Conservation (phyloP, 2,888 invertebrate species). For the Xylota sylvarum region DNA sequence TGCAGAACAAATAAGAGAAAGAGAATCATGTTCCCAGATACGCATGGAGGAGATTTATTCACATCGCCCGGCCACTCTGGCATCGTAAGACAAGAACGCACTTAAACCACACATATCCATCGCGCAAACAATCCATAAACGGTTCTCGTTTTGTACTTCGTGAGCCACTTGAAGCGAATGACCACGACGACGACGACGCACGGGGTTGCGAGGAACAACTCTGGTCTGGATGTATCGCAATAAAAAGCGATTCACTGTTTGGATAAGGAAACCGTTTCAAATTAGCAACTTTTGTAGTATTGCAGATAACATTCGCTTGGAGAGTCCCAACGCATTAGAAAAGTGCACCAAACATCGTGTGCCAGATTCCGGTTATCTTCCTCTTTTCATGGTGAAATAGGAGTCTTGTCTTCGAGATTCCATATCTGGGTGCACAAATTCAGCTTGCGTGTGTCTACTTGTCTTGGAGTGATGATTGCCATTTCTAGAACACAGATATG, state of each 20-base stretch:
- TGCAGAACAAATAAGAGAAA: constrained; percentile 58
- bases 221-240: constrained; percentile 39
- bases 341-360: constrained; percentile 29
- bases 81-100: constrained; percentile 61
- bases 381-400: constrained; percentile 37
- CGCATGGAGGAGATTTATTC: constrained; percentile 67
- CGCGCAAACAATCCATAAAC: constrained; percentile 66
- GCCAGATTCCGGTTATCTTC: constrained; percentile 63
- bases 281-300: constrained; percentile 69
- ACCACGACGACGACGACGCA: too few species aligned
- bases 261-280: constrained; percentile 76
- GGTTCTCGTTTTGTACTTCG: constrained; percentile 31
- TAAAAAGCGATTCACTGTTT: constrained; percentile 75
- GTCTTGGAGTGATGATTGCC: constrained; percentile 54
- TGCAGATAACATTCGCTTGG: constrained; percentile 62
- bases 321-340: constrained; percentile 45
- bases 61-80: constrained; percentile 30
- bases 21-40: constrained; percentile 47
- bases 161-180: constrained; percentile 35
- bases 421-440: constrained; percentile 55
- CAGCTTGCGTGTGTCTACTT: constrained; percentile 21
- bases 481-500: constrained; percentile 66
- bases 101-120: constrained; percentile 40
- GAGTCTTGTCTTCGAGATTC: constrained; percentile 53
- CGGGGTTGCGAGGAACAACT: not conserved